Percentiles rank a stretch among this genome's conserved stretches.
Evolutionary conservation across 2,888 invertebrate genomes (phyloP).

Genomic region (Dasysyrphus tricinctus): DNA sequence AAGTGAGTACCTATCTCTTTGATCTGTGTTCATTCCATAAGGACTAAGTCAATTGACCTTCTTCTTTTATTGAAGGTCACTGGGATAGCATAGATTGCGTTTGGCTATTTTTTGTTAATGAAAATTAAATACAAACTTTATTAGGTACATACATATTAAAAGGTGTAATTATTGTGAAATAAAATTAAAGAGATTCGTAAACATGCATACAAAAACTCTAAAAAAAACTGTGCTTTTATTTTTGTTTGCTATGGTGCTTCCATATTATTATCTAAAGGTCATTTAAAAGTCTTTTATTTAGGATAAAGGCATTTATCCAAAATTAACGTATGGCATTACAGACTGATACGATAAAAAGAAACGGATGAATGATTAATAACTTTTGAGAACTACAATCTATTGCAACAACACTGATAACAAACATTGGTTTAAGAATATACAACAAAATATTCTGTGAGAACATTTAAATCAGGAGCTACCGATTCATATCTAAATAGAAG

Average conservation of each 20-base stretch:
- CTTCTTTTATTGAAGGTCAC: conserved; percentile 14
- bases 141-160: background rate
- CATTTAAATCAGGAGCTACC: no score
- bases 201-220: background rate
- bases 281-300: conserved; percentile 60
- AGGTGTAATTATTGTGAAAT: background rate
- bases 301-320: conserved; percentile 1
- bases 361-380: background rate
- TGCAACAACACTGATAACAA: no score
- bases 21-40: conserved; percentile 3
- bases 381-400: background rate
- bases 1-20: conserved; percentile 84
- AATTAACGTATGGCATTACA: background rate
- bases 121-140: background rate
- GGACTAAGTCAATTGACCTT: conserved; percentile 23
- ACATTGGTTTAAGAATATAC: no score
- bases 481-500: no score
- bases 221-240: background rate
- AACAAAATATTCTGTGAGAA: no score
- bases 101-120: background rate
- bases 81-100: background rate
- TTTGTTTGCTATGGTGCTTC: background rate
- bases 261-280: conserved; percentile 39
- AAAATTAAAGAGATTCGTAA: background rate
- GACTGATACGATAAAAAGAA: background rate